A percentile compares a stretch with the other conserved stretches of the same genome.
Evolutionary conservation across 2,888 invertebrate species (phyloP).

Genomic region (Spisula solida): DNA sequence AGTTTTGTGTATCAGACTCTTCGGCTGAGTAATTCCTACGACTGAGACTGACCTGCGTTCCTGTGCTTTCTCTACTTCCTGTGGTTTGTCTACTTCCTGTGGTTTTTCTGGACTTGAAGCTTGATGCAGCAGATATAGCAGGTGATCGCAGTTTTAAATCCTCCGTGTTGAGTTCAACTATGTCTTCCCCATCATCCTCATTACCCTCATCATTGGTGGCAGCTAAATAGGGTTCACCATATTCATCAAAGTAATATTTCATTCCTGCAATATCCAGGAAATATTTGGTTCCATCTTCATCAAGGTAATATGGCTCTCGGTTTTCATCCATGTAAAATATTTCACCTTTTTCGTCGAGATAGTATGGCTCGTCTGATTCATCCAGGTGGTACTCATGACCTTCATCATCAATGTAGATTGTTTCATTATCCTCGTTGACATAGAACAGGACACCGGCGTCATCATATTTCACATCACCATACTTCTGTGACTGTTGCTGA

Average conservation of each 20-base stretch:
- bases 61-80: not conserved
- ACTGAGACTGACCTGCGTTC: not conserved
- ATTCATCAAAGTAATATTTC: slow-evolving; percentile 40
- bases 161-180: not conserved
- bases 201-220: not conserved
- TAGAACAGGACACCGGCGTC: slow-evolving; percentile 43
- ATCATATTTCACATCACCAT: slow-evolving; percentile 31
- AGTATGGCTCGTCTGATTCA: slow-evolving; percentile 41
- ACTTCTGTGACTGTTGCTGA: slow-evolving; percentile 22
- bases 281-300: slow-evolving; percentile 34
- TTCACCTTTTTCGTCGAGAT: slow-evolving; percentile 47
- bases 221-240: slow-evolving; percentile 24
- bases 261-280: slow-evolving; percentile 38
- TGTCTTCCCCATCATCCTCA: not conserved
- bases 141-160: not conserved
- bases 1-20: not conserved
- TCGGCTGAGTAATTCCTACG: not conserved
- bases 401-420: slow-evolving; percentile 51
- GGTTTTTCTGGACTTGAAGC: not conserved
- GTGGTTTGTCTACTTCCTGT: not conserved
- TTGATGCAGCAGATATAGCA: not conserved
- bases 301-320: slow-evolving; percentile 44
- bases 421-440: slow-evolving; percentile 16
- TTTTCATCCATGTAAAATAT: slow-evolving; percentile 50
- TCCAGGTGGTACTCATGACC: slow-evolving; percentile 55